A percentile compares a stretch with the other conserved stretches of the same genome.
Conservation (phyloP, 2,113 vertebrate species). For the Peromyscus californicus region DNA sequence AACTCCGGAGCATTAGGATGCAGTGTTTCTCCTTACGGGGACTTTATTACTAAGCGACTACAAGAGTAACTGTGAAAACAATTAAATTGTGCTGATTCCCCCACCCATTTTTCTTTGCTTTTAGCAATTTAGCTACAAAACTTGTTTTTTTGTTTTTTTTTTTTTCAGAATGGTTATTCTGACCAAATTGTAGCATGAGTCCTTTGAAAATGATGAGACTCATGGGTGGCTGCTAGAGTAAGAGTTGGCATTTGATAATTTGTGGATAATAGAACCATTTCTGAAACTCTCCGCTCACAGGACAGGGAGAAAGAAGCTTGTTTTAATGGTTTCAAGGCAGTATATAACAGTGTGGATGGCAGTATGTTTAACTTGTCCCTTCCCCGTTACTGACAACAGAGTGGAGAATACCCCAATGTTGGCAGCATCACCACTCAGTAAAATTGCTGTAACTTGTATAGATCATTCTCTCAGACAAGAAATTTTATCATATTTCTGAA, state of each 20-base stretch:
- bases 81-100: rapidly evolving
- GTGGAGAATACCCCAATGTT: background rate
- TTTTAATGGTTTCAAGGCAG: slow-evolving; percentile 28
- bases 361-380: slow-evolving; percentile 8
- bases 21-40: background rate
- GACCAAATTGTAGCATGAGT: background rate
- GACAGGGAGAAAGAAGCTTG: background rate
- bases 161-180: background rate
- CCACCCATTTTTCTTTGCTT: background rate
- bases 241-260: background rate
- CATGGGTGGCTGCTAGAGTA: background rate
- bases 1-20: background rate
- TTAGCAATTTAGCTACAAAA: no score
- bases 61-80: background rate
- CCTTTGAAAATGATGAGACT: background rate
- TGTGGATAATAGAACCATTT: background rate
- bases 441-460: background rate
- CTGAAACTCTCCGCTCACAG: background rate
- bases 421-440: background rate
- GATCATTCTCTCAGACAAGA: background rate
- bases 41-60: background rate
- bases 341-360: background rate
- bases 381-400: background rate
- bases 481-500: background rate
- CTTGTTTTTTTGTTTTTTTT: background rate